A percentile compares a stretch with the other conserved stretches of the same genome.
Conservation (phyloP, 1,140 invertebrate species). For the Nasonia giraulti region DNA sequence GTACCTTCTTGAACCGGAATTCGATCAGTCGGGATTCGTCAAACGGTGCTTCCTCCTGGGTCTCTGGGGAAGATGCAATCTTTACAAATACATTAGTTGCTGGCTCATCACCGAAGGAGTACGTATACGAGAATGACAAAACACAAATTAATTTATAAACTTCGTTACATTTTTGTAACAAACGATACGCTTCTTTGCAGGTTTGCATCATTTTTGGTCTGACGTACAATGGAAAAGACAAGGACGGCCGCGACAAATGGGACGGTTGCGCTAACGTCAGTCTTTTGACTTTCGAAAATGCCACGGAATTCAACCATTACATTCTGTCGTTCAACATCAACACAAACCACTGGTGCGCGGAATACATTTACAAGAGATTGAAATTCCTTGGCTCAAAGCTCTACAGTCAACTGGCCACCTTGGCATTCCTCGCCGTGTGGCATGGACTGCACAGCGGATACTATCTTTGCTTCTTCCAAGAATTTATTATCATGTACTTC, state of each 20-base stretch:
- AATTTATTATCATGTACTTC: conserved; percentile 90
- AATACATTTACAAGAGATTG: conserved; percentile 94
- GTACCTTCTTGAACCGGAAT: conserved; percentile 82
- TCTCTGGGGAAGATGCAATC: conserved; percentile 87
- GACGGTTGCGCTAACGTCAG: conserved; percentile 91
- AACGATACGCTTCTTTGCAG: conserved; percentile 64
- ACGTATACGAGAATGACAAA: conserved; percentile 62
- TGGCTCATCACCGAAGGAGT: conserved; percentile 93
- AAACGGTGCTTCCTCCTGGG: conserved; percentile 81
- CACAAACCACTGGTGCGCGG: conserved; percentile 93
- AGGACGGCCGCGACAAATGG: conserved; percentile 81
- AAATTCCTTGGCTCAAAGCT: conserved; percentile 91
- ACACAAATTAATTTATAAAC: conserved; percentile 1
- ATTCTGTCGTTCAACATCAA: conserved; percentile 94
- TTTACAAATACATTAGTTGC: conserved; percentile 94
- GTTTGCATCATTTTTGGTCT: conserved; percentile 81
- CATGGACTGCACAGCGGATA: conserved; percentile 94
- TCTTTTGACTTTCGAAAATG: conserved; percentile 83
- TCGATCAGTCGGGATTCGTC: conserved; percentile 77
- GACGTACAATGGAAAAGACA: conserved; percentile 85
- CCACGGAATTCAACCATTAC: conserved; percentile 87
- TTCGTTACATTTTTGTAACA: background rate
- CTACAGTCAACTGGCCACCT: conserved; percentile 87
- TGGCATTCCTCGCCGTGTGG: conserved; percentile 94
- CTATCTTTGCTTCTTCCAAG: conserved; percentile 92